A percentile compares a stretch with the other conserved stretches of the same genome.
phyloP scores from a whole-genome alignment of 1,140 invertebrate genomes.

The Bursaphelenchus mucronatus region DNA sequence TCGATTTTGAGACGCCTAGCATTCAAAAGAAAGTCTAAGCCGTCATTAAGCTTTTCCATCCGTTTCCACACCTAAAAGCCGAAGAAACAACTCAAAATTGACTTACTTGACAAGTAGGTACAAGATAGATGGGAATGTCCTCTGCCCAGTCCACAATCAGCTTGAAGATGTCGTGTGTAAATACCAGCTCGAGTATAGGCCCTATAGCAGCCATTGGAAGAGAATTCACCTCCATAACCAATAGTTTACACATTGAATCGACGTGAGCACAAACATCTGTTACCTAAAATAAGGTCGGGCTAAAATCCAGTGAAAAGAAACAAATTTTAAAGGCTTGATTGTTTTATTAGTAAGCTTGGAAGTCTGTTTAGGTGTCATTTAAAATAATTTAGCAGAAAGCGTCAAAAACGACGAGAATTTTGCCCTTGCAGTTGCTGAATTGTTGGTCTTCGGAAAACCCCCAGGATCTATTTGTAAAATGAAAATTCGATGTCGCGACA shows the following conservation, averaged over 20 bases:
- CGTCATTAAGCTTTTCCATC: too few species aligned
- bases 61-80: background rate
- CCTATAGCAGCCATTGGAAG: slow-evolving; percentile 59
- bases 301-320: slow-evolving; percentile 65
- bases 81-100: background rate
- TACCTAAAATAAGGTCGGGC: slow-evolving; percentile 68
- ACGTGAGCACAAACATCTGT: slow-evolving; percentile 82
- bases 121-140: slow-evolving; percentile 71
- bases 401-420: slow-evolving; percentile 13
- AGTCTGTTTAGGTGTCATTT: background rate
- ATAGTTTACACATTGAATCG: slow-evolving; percentile 82
- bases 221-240: slow-evolving; percentile 73
- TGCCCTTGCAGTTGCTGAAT: slow-evolving; percentile 22
- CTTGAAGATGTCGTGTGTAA: slow-evolving; percentile 64
- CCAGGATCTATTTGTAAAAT: too few species aligned
- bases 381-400: slow-evolving; percentile 7
- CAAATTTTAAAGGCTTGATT: slow-evolving; percentile 54
- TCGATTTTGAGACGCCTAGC: background rate
- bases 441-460: slow-evolving; percentile 5
- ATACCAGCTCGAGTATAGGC: slow-evolving; percentile 64
- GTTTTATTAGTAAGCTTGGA: background rate
- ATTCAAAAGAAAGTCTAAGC: too few species aligned
- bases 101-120: slow-evolving; percentile 68
- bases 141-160: slow-evolving; percentile 65
- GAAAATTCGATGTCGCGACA: too few species aligned